Conservation (phyloP, 2,797 vertebrate species). For the Scolopax rusticola region DNA sequence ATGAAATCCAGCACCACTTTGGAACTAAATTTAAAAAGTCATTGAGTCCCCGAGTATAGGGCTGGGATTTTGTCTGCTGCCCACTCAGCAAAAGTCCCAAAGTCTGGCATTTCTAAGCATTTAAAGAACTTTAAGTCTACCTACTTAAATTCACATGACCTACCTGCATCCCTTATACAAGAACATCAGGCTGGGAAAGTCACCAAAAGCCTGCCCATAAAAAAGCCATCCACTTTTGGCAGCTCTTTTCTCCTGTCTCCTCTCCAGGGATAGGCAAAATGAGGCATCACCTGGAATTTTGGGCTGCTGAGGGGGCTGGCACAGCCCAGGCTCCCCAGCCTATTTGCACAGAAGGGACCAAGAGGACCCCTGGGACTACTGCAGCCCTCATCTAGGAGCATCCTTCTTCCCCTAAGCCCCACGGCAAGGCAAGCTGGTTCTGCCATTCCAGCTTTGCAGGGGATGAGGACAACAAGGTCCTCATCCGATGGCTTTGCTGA, state of each 20-base stretch:
- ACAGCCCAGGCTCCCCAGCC: not conserved
- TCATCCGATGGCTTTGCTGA: rapidly evolving
- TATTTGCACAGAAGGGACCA: not conserved
- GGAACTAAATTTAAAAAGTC: not conserved
- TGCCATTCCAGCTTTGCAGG: not conserved
- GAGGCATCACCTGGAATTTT: not conserved
- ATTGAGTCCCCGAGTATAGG: not conserved
- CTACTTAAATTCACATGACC: not conserved
- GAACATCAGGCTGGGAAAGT: not conserved
- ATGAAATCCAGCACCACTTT: not conserved
- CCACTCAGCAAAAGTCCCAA: not conserved
- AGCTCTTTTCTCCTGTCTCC: not conserved
- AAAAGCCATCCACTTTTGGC: not conserved
- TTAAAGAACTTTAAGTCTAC: not conserved
- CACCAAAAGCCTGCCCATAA: not conserved
- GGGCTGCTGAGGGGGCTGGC: rapidly evolving
- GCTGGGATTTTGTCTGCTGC: not conserved
- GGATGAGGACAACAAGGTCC: not conserved
- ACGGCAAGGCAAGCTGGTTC: not conserved
- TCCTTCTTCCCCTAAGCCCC: not conserved
- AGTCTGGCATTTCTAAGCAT: not conserved
- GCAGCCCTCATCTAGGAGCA: not conserved
- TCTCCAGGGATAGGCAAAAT: not conserved
- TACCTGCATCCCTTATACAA: not conserved
- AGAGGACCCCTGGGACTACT: not conserved